These are phyloP conservation scores for Neria commutata DNA, from an alignment of 2,888 invertebrate species.

Conservation along the genomic window DNA sequence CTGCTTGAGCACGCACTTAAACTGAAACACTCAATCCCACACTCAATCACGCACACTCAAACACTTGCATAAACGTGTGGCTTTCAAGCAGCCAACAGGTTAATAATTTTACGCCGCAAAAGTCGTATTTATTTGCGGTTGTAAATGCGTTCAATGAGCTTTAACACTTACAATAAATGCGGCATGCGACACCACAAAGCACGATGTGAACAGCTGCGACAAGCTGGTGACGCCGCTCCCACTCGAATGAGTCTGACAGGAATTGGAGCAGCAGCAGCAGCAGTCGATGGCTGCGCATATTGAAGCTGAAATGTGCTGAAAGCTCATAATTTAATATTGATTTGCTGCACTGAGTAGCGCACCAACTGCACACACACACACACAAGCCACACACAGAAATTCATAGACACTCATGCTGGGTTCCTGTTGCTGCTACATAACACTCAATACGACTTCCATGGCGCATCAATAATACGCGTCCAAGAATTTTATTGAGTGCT, in stretches of 20 bases:
- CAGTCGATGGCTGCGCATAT: background rate
- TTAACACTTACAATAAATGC: constrained; percentile 11
- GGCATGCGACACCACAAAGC: constrained; percentile 1
- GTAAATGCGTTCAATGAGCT: constrained; percentile 10
- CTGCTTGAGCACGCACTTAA: constrained; percentile 3
- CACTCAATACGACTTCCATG: background rate
- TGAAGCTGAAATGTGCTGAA: background rate
- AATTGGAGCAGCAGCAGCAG: background rate
- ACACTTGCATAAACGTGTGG: background rate
- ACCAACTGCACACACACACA: too few species aligned
- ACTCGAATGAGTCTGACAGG: background rate
- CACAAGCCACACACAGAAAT: constrained; percentile 11
- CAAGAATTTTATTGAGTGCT: background rate
- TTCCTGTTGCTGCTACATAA: background rate
- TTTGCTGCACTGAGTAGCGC: background rate
- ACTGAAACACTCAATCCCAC: background rate
- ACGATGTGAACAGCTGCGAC: background rate
- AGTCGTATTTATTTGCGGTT: background rate
- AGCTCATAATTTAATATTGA: background rate
- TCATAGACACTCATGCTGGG: too few species aligned
- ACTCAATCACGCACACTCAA: background rate
- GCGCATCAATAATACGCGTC: background rate
- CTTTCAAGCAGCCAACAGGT: background rate
- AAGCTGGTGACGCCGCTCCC: background rate
- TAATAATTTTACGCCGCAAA: background rate